Conservation (phyloP, 2,797 vertebrate genomes). For the Neomorphus geoffroyi region DNA sequence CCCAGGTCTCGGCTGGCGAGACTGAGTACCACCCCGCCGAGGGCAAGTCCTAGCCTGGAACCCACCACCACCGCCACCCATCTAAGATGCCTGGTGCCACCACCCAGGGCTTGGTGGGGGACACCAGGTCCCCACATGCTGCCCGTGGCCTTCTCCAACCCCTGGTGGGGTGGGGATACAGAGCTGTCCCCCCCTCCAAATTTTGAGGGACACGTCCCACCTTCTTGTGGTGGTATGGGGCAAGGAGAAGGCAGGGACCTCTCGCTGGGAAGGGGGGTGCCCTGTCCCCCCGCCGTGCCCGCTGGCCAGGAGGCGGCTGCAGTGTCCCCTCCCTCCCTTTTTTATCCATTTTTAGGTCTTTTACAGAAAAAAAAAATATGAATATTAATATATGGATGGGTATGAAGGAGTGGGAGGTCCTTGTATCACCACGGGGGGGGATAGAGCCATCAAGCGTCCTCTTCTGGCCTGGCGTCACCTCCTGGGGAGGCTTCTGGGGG, state of each 20-base stretch:
- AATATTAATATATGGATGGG: constrained; percentile 21
- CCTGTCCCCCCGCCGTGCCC: neutral
- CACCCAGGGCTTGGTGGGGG: too few relatives aligned
- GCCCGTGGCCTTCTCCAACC: too few relatives aligned
- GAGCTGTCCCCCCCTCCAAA: too few relatives aligned
- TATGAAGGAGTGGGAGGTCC: neutral
- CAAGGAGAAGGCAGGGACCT: neutral
- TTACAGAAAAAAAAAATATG: neutral
- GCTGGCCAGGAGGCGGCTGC: constrained; percentile 17
- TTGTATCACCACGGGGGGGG: neutral
- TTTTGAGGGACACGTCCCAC: too few relatives aligned
- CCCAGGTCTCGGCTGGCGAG: constrained; percentile 92
- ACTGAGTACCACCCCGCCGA: constrained; percentile 88
- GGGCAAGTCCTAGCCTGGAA: constrained; percentile 18
- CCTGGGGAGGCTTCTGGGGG: too few relatives aligned
- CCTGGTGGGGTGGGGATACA: too few relatives aligned
- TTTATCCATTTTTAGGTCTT: constrained; percentile 17
- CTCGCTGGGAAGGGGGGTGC: neutral
- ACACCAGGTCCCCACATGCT: too few relatives aligned
- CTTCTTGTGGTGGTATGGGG: fast-evolving
- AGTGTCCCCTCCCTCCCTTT: neutral
- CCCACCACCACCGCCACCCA: neutral
- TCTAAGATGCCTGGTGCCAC: too few relatives aligned
- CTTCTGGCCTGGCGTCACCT: too few relatives aligned
- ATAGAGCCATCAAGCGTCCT: neutral